phyloP scores from a whole-genome alignment of 2,113 vertebrate species.

The Anarrhichthys ocellatus region DNA sequence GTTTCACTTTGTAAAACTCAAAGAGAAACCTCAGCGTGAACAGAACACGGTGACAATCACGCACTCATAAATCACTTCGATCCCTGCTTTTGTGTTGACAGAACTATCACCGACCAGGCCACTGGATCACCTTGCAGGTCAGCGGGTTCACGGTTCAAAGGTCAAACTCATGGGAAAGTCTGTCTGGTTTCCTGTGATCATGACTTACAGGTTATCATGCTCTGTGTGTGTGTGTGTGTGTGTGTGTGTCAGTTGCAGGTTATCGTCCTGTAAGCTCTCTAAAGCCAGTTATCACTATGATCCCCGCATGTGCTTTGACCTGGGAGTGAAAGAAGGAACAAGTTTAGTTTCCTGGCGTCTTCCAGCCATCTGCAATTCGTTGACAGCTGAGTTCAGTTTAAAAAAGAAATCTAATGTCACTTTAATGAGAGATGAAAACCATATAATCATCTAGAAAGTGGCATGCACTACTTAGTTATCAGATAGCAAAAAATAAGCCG shows the following conservation, averaged over 20 bases:
- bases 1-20: neutral
- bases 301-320: constrained; percentile 18
- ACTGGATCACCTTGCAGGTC: constrained; percentile 46
- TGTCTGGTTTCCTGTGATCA: constrained; percentile 56
- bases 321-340: constrained; percentile 2
- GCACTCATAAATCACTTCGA: constrained; percentile 20
- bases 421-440: neutral
- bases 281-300: constrained; percentile 23
- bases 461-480: neutral
- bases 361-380: neutral
- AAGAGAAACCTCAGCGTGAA: neutral
- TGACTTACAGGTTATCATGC: constrained; percentile 61
- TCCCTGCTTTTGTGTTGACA: constrained; percentile 27
- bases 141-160: constrained; percentile 38
- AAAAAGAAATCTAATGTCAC: neutral
- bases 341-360: neutral
- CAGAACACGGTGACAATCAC: neutral
- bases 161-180: constrained; percentile 62
- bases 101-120: constrained; percentile 23
- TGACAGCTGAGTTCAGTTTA: neutral
- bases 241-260: constrained; percentile 36
- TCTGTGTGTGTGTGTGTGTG: constrained; percentile 1
- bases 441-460: neutral
- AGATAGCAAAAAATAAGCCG: neutral
- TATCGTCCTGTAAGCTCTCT: constrained; percentile 33